These are phyloP conservation scores for Heteromyza rotundicornis DNA, from an alignment of 2,888 invertebrate genomes.

Conservation along the genomic window DNA sequence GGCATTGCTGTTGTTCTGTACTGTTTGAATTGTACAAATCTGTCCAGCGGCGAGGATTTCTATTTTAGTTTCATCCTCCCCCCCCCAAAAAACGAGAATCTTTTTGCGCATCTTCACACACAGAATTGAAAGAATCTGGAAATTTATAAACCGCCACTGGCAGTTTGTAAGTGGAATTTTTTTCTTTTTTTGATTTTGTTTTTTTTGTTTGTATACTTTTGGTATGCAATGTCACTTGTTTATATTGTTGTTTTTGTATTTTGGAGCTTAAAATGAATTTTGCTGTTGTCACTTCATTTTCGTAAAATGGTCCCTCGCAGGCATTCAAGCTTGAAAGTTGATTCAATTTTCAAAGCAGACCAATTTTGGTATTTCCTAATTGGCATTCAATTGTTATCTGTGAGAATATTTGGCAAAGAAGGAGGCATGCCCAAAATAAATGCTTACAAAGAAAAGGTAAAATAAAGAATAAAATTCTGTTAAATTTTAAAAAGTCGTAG, in stretches of 20 bases:
- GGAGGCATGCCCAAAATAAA: no score
- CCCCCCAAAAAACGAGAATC: no score
- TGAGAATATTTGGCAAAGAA: no score
- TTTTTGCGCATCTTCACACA: background rate
- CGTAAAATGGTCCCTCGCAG: background rate
- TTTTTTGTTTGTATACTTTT: background rate
- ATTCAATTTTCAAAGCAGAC: background rate
- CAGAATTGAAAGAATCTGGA: background rate
- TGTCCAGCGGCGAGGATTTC: background rate
- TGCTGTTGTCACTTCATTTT: conserved; percentile 1
- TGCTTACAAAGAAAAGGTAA: no score
- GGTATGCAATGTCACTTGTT: background rate
- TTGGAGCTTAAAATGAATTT: background rate
- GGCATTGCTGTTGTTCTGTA: background rate
- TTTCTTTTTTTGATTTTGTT: background rate
- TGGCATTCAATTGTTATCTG: no score
- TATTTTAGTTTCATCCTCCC: background rate
- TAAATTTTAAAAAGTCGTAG: no score
- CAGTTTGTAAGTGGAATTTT: background rate
- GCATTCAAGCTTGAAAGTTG: background rate
- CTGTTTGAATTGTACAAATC: background rate
- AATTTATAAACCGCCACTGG: background rate
- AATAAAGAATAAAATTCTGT: no score
- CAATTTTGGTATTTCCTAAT: no score
- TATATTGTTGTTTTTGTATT: background rate